Percentiles rank a stretch among this genome's conserved stretches.
phyloP scores from a whole-genome alignment of 1,140 invertebrate genomes.

The Neuroterus valhalla region DNA sequence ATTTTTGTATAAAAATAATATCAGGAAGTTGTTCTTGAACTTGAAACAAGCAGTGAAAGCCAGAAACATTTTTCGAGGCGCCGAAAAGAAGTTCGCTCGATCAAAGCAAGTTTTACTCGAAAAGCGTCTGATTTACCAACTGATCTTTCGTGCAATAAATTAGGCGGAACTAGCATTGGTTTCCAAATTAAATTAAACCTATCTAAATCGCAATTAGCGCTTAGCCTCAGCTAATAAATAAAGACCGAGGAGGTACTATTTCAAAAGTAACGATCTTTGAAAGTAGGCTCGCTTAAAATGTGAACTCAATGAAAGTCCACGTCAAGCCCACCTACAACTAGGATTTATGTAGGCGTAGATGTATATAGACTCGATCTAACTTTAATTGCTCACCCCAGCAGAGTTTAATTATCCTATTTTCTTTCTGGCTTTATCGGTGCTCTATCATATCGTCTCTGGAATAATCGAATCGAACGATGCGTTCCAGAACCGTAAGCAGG shows the following conservation, averaged over 20 bases:
- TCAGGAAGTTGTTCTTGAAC: too few relatives aligned
- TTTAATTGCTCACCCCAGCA: constrained; percentile 51
- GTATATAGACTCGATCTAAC: constrained; percentile 36
- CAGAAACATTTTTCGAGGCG: background rate
- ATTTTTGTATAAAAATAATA: too few relatives aligned
- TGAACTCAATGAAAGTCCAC: constrained; percentile 50
- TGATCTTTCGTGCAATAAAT: background rate
- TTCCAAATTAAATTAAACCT: constrained; percentile 23
- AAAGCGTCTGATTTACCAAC: background rate
- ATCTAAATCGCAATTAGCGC: constrained; percentile 30
- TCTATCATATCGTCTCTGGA: background rate
- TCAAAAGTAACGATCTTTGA: constrained; percentile 48
- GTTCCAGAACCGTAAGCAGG: constrained; percentile 31
- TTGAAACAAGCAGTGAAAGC: too few relatives aligned
- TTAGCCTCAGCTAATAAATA: constrained; percentile 7
- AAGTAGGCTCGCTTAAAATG: constrained; percentile 46
- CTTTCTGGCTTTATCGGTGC: constrained; percentile 27
- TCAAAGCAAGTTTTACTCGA: background rate
- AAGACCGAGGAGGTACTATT: constrained; percentile 27
- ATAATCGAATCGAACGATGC: constrained; percentile 3
- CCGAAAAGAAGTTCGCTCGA: background rate
- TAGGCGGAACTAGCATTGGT: constrained; percentile 14
- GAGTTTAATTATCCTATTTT: constrained; percentile 45
- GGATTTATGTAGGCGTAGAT: constrained; percentile 6
- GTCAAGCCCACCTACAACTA: constrained; percentile 40